A percentile compares a stretch with the other conserved stretches of the same genome.
These are phyloP conservation scores for Otus sunia DNA, from an alignment of 2,113 vertebrate species.

Conservation along the genomic window DNA sequence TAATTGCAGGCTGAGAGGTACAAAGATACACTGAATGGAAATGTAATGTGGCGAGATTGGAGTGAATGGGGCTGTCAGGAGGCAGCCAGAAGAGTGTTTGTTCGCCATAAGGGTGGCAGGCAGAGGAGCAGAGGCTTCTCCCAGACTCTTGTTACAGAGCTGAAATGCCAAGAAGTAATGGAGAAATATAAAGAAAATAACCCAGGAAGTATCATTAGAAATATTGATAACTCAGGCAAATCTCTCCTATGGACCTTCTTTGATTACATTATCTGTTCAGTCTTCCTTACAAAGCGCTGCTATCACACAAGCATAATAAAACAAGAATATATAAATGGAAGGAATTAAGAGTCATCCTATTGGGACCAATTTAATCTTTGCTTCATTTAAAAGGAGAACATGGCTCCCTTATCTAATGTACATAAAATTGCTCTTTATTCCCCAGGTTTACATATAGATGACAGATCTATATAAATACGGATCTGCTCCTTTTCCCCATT, in stretches of 20 bases:
- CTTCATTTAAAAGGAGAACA: slow-evolving; percentile 67
- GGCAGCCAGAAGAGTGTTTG: neutral
- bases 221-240: slow-evolving; percentile 38
- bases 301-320: slow-evolving; percentile 57
- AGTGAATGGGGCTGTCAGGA: slow-evolving; percentile 35
- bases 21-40: slow-evolving; percentile 23
- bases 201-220: neutral
- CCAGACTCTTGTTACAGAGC: neutral
- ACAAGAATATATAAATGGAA: slow-evolving; percentile 48
- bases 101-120: neutral
- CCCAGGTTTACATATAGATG: slow-evolving; percentile 58
- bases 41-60: neutral
- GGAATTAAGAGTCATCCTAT: slow-evolving; percentile 60
- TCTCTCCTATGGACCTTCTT: slow-evolving; percentile 23
- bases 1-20: slow-evolving; percentile 10
- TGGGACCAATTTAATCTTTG: slow-evolving; percentile 68
- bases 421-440: slow-evolving; percentile 62
- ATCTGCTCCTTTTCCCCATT: neutral
- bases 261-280: slow-evolving; percentile 8
- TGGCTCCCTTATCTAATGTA: slow-evolving; percentile 61
- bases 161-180: neutral
- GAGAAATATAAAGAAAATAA: neutral
- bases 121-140: neutral
- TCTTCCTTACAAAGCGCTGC: neutral
- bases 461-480: slow-evolving; percentile 39